Conservation (phyloP, 2,113 vertebrate species). For the Larimichthys crocea region DNA sequence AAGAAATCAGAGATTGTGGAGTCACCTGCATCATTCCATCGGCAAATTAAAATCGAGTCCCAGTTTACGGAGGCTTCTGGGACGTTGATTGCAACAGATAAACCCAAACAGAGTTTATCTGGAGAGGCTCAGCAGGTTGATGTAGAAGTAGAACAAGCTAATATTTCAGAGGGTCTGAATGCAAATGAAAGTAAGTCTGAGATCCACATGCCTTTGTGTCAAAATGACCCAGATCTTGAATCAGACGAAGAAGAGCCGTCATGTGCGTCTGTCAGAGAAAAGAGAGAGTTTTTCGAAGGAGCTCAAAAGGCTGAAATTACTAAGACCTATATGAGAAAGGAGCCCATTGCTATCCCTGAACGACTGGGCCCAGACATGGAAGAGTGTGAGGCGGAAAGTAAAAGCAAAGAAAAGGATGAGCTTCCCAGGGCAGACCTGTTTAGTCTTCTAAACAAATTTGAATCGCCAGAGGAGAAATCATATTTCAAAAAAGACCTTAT, state of each 20-base stretch:
- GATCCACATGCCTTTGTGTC: constrained; percentile 78
- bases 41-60: constrained; percentile 87
- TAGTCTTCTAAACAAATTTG: constrained; percentile 78
- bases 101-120: constrained; percentile 12
- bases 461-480: constrained; percentile 78
- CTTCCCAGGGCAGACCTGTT: constrained; percentile 70
- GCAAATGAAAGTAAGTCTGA: constrained; percentile 64
- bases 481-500: constrained; percentile 74
- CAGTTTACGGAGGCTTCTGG: constrained; percentile 70
- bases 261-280: constrained; percentile 80
- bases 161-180: constrained; percentile 34
- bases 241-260: constrained; percentile 61
- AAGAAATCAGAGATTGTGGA: constrained; percentile 89
- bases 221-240: constrained; percentile 76
- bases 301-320: constrained; percentile 80
- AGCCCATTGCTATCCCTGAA: constrained; percentile 76
- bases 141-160: constrained; percentile 6
- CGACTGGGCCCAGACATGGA: constrained; percentile 74
- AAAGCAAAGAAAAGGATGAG: constrained; percentile 75
- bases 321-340: constrained; percentile 77
- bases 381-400: constrained; percentile 66
- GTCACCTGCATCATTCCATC: constrained; percentile 87
- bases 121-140: constrained; percentile 32
- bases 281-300: constrained; percentile 81
- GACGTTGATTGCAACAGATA: constrained; percentile 11